These are phyloP conservation scores for Phainopepla nitens DNA, from an alignment of 2,113 vertebrate species.

Conservation along the genomic window DNA sequence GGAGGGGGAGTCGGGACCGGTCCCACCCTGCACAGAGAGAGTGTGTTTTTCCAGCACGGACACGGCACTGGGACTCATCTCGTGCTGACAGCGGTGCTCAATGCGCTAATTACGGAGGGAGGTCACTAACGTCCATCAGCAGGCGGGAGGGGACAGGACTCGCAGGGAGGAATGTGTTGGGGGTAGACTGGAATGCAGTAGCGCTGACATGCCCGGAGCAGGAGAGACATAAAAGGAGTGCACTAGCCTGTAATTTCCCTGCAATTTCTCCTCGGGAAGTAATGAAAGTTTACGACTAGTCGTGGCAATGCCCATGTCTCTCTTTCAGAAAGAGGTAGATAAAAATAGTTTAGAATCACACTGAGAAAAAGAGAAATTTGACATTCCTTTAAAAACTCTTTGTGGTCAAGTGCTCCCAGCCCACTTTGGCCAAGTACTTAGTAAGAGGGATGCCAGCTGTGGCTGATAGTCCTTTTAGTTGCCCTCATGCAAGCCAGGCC, in stretches of 20 bases:
- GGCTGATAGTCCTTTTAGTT: rapidly evolving
- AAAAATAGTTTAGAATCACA: slow-evolving; percentile 15
- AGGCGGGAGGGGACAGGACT: neutral
- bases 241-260: slow-evolving; percentile 41
- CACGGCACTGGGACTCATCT: neutral
- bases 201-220: neutral
- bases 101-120: neutral
- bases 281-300: slow-evolving; percentile 12
- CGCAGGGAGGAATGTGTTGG: neutral
- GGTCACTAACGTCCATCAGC: neutral
- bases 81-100: rapidly evolving
- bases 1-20: neutral
- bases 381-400: neutral
- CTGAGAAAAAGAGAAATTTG: neutral
- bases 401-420: neutral
- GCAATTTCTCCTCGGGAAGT: slow-evolving; percentile 47
- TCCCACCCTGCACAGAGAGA: rapidly evolving
- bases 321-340: neutral
- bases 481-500: neutral
- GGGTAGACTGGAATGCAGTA: neutral
- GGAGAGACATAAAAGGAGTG: neutral
- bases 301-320: neutral
- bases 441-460: neutral
- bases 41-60: neutral
- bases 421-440: neutral